phyloP scores from a whole-genome alignment of 1,140 invertebrate genomes.

The Anastrepha ludens region DNA sequence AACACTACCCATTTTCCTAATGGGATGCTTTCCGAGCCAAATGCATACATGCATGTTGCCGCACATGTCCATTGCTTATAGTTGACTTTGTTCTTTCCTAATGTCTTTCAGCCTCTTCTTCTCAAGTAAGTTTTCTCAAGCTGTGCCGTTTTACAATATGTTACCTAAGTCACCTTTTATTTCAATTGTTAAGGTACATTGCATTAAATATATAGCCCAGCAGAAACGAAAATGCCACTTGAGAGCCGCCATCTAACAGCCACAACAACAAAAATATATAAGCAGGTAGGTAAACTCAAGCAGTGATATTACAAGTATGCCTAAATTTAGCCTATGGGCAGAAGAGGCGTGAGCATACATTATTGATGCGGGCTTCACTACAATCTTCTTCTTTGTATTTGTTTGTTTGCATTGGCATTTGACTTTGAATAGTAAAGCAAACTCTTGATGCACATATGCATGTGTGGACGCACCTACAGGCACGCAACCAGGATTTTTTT shows the following conservation, averaged over 20 bases:
- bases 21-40: no score
- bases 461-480: not conserved
- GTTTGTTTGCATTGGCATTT: conserved; percentile 34
- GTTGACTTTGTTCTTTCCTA: conserved; percentile 3
- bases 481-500: no score
- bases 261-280: not conserved
- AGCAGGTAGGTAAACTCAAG: not conserved
- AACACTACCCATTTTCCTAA: no score
- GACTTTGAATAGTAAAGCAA: not conserved
- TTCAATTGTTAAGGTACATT: conserved; percentile 27
- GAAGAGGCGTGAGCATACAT: not conserved
- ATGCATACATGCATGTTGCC: not conserved
- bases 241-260: conserved; percentile 8
- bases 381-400: not conserved
- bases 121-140: not conserved
- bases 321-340: conserved; percentile 29
- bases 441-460: not conserved
- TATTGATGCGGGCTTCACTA: conserved; percentile 5
- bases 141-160: not conserved
- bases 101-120: not conserved
- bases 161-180: conserved; percentile 43
- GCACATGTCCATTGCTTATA: not conserved
- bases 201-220: not conserved
- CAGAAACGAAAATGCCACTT: not conserved
- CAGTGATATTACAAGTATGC: not conserved